phyloP scores from a whole-genome alignment of 2,113 vertebrate genomes.

The Microtus ochrogaster region DNA sequence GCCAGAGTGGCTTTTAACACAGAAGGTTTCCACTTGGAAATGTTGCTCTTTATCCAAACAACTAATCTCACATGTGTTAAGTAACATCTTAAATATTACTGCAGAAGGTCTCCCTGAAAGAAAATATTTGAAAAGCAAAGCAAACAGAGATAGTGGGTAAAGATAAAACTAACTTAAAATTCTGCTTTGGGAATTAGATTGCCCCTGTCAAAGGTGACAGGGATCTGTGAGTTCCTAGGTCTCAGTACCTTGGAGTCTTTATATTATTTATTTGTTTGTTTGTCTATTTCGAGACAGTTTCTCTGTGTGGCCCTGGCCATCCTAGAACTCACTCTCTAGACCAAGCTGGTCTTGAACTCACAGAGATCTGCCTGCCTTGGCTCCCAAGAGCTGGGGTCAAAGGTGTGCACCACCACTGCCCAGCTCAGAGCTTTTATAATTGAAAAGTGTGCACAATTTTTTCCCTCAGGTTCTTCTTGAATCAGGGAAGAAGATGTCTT shows the following conservation, averaged over 20 bases:
- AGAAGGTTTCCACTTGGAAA: not conserved
- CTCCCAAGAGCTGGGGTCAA: not conserved
- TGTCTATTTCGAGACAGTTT: not conserved
- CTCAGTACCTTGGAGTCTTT: not conserved
- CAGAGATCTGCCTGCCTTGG: not conserved
- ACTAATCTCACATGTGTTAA: not conserved
- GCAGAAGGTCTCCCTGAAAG: not conserved
- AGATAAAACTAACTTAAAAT: slow-evolving; percentile 20
- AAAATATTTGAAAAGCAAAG: slow-evolving; percentile 40
- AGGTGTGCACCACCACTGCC: not conserved
- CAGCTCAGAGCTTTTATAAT: not conserved
- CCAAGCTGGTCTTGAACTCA: not conserved
- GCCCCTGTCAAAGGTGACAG: not conserved
- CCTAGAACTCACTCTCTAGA: not conserved
- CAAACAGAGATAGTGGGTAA: not conserved
- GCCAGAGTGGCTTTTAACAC: not conserved
- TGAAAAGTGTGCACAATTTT: not conserved
- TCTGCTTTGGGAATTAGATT: not conserved
- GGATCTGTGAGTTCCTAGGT: not conserved
- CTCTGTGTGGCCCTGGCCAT: not conserved
- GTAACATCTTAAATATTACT: not conserved
- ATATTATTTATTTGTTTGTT: not conserved
- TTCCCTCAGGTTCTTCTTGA: not conserved
- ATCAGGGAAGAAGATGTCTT: not conserved
- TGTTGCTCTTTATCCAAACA: not conserved